Conservation (phyloP, 92 coral and sea anemone genomes). For the Epizoanthus fatuus region DNA sequence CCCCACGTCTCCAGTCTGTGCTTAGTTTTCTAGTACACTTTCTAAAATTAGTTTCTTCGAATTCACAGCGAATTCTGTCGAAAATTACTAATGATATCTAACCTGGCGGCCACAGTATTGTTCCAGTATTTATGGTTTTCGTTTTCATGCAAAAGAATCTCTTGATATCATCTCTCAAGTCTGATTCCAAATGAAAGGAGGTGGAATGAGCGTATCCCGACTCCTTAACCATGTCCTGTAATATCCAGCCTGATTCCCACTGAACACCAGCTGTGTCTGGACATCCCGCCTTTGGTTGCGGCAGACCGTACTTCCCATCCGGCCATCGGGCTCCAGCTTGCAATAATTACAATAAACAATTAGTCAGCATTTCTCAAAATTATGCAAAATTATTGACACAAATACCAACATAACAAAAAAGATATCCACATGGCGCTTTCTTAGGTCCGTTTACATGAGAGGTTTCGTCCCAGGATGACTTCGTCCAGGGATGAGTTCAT, state of each 20-base stretch:
- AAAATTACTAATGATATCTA: background rate
- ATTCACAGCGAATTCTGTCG: too few species aligned
- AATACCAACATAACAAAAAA: too few species aligned
- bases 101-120: conserved; percentile 20
- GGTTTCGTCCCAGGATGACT: too few species aligned
- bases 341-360: background rate
- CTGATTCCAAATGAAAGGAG: background rate
- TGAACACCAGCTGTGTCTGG: conserved; percentile 5
- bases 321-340: background rate
- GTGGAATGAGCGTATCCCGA: conserved; percentile 15
- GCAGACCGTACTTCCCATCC: conserved; percentile 17
- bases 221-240: conserved; percentile 38
- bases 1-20: too few species aligned
- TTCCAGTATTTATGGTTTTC: background rate
- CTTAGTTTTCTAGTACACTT: too few species aligned
- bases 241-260: conserved; percentile 31
- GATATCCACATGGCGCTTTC: too few species aligned
- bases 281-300: conserved; percentile 1
- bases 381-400: too few species aligned
- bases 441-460: too few species aligned
- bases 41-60: too few species aligned
- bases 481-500: too few species aligned
- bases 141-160: conserved; percentile 33
- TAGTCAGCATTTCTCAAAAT: too few species aligned
- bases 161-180: conserved; percentile 1